These are phyloP conservation scores for Tetrapedia diversipes DNA, from an alignment of 2,888 invertebrate species.

Conservation along the genomic window DNA sequence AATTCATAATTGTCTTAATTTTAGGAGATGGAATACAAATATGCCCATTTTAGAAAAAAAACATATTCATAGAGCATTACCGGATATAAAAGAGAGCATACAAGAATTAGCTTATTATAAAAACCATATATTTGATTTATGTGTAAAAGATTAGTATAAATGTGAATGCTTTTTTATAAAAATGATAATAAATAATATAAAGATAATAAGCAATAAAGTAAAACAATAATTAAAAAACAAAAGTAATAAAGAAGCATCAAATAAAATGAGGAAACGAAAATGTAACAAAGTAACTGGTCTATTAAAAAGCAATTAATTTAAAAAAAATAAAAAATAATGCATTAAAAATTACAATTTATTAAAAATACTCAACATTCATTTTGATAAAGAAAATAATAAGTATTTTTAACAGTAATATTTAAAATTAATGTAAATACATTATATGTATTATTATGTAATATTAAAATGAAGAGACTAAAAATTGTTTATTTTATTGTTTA, in stretches of 20 bases:
- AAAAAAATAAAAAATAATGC: background rate
- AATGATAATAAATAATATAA: background rate
- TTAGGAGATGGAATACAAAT: constrained; percentile 89
- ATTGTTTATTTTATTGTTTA: background rate
- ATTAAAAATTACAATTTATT: background rate
- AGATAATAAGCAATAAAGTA: background rate
- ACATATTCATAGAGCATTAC: constrained; percentile 87
- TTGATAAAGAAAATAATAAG: too few species aligned
- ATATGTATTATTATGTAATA: too few species aligned
- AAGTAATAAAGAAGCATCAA: background rate
- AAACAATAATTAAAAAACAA: background rate
- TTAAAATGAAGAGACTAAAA: background rate
- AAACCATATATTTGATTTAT: constrained; percentile 65
- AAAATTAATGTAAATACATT: too few species aligned
- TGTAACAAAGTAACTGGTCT: too few species aligned
- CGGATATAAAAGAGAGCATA: constrained; percentile 94
- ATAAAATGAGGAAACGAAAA: too few species aligned
- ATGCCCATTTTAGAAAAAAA: constrained; percentile 82
- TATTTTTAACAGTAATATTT: too few species aligned
- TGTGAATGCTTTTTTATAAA: background rate
- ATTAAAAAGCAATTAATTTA: too few species aligned
- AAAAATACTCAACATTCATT: too few species aligned
- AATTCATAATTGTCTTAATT: constrained; percentile 8
- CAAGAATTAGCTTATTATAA: constrained; percentile 92
- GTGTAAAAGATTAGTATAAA: background rate